phyloP scores from a whole-genome alignment of 2,797 vertebrate species.

The Enteromius viviparus region DNA sequence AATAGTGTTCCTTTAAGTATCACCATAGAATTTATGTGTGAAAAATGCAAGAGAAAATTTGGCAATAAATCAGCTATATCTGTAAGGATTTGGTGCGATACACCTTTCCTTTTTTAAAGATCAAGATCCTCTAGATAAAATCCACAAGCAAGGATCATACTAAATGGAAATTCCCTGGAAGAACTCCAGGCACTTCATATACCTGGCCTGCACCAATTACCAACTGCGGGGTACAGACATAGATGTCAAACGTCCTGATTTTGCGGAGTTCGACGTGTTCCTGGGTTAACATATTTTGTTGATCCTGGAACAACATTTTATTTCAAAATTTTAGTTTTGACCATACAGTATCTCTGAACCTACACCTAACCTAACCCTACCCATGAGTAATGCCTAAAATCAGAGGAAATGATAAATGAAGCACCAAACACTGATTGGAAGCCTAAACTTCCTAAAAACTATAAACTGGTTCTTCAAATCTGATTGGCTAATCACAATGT shows the following conservation, averaged over 20 bases:
- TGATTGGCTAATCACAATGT: too few relatives aligned
- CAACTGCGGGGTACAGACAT: neutral
- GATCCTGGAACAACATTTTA: too few relatives aligned
- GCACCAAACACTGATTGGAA: too few relatives aligned
- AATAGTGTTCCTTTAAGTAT: neutral
- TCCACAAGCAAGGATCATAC: neutral
- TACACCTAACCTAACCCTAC: too few relatives aligned
- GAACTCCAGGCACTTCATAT: neutral
- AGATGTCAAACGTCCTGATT: neutral
- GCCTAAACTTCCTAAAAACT: too few relatives aligned
- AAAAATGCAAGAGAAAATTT: neutral
- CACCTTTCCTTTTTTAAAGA: neutral
- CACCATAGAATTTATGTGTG: neutral
- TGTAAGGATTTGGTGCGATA: neutral
- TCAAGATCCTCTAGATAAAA: neutral
- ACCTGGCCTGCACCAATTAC: neutral
- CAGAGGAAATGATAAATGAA: too few relatives aligned
- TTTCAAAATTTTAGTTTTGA: too few relatives aligned
- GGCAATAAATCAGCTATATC: neutral
- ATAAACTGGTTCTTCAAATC: too few relatives aligned
- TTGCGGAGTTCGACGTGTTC: too few relatives aligned
- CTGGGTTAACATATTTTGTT: too few relatives aligned
- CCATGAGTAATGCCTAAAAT: too few relatives aligned
- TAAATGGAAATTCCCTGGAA: neutral
- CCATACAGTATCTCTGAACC: too few relatives aligned